Evolutionary conservation across 2,113 vertebrate species (phyloP).

Genomic region (Mesocricetus auratus): DNA sequence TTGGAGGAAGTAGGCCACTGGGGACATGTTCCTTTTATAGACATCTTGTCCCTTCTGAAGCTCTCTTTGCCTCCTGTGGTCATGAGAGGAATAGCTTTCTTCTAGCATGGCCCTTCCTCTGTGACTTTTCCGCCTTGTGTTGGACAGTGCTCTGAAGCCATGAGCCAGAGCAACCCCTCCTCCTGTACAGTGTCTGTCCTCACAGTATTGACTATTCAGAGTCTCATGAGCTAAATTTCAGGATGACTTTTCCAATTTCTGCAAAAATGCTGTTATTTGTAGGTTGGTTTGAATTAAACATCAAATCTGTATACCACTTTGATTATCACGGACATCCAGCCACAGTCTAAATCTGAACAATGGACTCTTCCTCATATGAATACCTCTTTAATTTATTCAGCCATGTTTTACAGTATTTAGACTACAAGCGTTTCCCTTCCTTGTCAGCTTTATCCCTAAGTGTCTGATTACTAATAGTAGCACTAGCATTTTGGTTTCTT

Average conservation of each 20-base stretch:
- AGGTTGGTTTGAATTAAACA: background rate
- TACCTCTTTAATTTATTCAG: background rate
- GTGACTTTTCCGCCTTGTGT: background rate
- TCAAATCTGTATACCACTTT: background rate
- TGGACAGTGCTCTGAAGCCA: background rate
- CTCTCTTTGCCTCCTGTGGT: background rate
- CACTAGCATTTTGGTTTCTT: background rate
- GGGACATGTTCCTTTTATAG: background rate
- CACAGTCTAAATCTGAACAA: background rate
- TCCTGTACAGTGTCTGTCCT: background rate
- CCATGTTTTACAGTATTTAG: background rate
- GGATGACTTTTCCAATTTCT: background rate
- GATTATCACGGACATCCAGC: background rate
- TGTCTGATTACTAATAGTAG: background rate
- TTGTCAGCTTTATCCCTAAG: background rate
- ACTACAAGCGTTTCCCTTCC: background rate
- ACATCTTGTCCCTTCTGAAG: background rate
- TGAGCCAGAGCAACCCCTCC: background rate
- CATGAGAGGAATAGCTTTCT: background rate
- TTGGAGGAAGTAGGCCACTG: background rate
- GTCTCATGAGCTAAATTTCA: background rate
- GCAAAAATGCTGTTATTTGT: background rate
- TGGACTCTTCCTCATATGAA: background rate
- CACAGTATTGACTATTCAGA: background rate
- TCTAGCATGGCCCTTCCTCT: background rate